phyloP scores from a whole-genome alignment of 2,797 vertebrate genomes.

The Notolabrus celidotus region DNA sequence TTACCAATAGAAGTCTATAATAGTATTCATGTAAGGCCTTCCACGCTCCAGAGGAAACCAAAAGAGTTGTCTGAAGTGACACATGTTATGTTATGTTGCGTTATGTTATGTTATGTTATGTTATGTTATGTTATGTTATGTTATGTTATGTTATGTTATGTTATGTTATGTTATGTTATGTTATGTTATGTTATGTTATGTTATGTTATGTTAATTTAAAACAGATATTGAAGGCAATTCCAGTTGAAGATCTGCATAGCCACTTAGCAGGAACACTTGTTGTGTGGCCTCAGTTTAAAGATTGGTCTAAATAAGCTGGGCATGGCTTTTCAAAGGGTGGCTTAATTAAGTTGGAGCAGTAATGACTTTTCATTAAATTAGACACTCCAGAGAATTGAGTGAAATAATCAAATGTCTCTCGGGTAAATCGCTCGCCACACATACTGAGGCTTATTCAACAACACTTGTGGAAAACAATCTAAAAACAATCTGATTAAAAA shows the following conservation, averaged over 20 bases:
- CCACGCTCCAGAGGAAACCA: too few species aligned
- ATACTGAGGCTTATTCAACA: conserved; percentile 16
- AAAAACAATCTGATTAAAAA: conserved; percentile 45
- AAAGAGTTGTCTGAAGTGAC: too few species aligned
- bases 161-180: too few species aligned
- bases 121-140: too few species aligned
- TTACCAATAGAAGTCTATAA: too few species aligned
- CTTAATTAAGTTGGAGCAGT: conserved; percentile 58
- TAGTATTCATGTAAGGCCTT: too few species aligned
- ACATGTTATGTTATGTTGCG: too few species aligned
- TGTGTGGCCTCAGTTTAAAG: conserved; percentile 25
- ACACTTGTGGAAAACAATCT: conserved; percentile 40
- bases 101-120: too few species aligned
- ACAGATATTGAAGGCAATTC: too few species aligned
- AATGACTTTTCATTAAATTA: conserved; percentile 68
- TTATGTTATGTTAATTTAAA: too few species aligned
- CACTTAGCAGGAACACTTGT: conserved; percentile 17
- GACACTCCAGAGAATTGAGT: conserved; percentile 48
- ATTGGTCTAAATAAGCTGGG: conserved; percentile 51
- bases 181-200: too few species aligned
- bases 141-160: too few species aligned
- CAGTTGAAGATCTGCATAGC: not conserved
- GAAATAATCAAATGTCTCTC: conserved; percentile 56
- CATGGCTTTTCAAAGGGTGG: conserved; percentile 53
- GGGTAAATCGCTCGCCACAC: conserved; percentile 41